These are phyloP conservation scores for Tenthredo scrophulariae DNA, from an alignment of 2,888 invertebrate genomes.

Conservation along the genomic window DNA sequence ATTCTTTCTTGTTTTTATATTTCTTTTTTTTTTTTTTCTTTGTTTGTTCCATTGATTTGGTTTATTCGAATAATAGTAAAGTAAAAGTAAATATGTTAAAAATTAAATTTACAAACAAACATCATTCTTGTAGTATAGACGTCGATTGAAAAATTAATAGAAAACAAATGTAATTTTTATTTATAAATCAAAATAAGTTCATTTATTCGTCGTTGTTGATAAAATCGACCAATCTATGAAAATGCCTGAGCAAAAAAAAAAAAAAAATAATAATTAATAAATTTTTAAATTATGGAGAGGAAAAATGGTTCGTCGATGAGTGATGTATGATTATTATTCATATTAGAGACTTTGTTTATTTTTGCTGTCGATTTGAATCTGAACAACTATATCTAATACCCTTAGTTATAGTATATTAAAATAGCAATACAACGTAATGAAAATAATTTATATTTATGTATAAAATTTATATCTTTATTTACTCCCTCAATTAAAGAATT, in stretches of 20 bases:
- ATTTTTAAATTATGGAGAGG: background rate
- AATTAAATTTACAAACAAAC: background rate
- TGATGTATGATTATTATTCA: constrained; percentile 7
- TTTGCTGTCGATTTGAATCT: background rate
- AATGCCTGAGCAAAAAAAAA: background rate
- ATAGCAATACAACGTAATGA: constrained; percentile 30
- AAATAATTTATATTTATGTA: constrained; percentile 6
- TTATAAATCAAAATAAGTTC: background rate
- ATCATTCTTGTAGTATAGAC: background rate
- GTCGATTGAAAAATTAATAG: background rate
- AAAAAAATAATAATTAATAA: background rate
- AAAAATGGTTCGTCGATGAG: background rate
- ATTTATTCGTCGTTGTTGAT: background rate
- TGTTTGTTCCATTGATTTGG: background rate
- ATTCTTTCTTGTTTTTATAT: background rate
- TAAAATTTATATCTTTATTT: constrained; percentile 50
- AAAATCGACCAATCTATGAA: background rate
- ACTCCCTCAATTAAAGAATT: constrained; percentile 13
- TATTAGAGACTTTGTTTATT: background rate
- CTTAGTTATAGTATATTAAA: background rate
- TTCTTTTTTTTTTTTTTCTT: background rate
- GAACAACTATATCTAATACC: background rate
- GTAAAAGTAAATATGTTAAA: background rate
- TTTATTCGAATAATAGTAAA: background rate
- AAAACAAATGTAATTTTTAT: background rate